phyloP scores from a whole-genome alignment of 2,113 vertebrate species.

The Cathartes aura region DNA sequence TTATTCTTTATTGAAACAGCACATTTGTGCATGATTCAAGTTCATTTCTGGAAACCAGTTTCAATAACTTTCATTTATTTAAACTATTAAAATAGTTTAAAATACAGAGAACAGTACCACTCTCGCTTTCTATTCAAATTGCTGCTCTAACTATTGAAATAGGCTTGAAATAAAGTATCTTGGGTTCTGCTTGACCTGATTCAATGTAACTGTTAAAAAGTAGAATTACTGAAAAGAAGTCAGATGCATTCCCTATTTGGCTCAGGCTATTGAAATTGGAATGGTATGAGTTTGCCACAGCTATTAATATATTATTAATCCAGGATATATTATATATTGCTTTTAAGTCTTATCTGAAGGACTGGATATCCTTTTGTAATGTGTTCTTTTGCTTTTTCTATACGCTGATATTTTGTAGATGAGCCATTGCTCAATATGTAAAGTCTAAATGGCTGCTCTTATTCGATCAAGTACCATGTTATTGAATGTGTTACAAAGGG shows the following conservation, averaged over 20 bases:
- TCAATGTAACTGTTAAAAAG: slow-evolving; percentile 55
- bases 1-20: slow-evolving; percentile 56
- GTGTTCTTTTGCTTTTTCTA: slow-evolving; percentile 59
- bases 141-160: slow-evolving; percentile 50
- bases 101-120: slow-evolving; percentile 10
- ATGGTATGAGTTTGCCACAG: slow-evolving; percentile 56
- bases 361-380: slow-evolving; percentile 67
- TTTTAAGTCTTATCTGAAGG: slow-evolving; percentile 67
- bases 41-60: slow-evolving; percentile 39
- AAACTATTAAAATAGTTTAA: slow-evolving; percentile 63
- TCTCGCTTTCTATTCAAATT: slow-evolving; percentile 43
- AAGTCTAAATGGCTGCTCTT: slow-evolving; percentile 71
- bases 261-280: slow-evolving; percentile 53
- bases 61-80: slow-evolving; percentile 70
- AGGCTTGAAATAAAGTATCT: slow-evolving; percentile 68
- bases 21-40: slow-evolving; percentile 39
- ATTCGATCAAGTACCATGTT: slow-evolving; percentile 64
- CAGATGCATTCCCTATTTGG: slow-evolving; percentile 58
- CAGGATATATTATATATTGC: slow-evolving; percentile 53
- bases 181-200: slow-evolving; percentile 57
- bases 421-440: slow-evolving; percentile 67
- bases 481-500: slow-evolving; percentile 64
- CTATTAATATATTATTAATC: slow-evolving; percentile 73
- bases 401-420: slow-evolving; percentile 65
- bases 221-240: slow-evolving; percentile 64